Evolutionary conservation across 2,888 invertebrate species (phyloP), one percentile per base, ranked within the genome.

Genomic region (Aromia moschata): DNA sequence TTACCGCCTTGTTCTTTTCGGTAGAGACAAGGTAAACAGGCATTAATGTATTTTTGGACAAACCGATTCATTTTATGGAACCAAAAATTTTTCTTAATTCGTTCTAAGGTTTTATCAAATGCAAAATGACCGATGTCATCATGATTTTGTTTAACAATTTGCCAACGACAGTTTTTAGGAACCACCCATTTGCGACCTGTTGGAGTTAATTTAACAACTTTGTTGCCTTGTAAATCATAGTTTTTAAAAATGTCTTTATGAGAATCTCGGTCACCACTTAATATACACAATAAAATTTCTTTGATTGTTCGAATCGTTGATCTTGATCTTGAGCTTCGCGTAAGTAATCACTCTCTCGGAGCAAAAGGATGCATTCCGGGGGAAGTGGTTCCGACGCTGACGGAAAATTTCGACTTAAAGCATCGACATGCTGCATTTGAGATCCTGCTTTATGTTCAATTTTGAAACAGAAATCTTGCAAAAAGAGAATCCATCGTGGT

Each of bases 381-480:
- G 20, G 2, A n/a, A 7, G 11, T 7, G 3, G 2, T 12, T 2
- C 7, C 7, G 16, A 15, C 11, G 11, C 16, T 17, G 7, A 44
- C 10, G 18, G 16, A n/a, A 12, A n/a, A 17, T 54, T 58, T 59
- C 76, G 15, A 60, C 71, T 74, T 52, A 76, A 56, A 36, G 75
- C 63, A 20, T 78, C 77, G 0, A 76, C 75, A 57, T 77, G 77
- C 44, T 55, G 12, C 73, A 79, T 76, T 51, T 63, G 64, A 2
- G 30, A 14, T 9, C 65, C 65, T 7, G 63, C 36, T 37, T 45
- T 58, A 38, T 67, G 60, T 40, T 43, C 15, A 30, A 66, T 56
- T 40, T 54, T 15, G 46, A 62, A 65, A 20, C 25, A 47, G 53
- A 61, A 67, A 31, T 65, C 56, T 46, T 67, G 59, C 33, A 65